Evolutionary conservation across 2,888 invertebrate species (phyloP).

Genomic region (Ecliptopera silaceata): DNA sequence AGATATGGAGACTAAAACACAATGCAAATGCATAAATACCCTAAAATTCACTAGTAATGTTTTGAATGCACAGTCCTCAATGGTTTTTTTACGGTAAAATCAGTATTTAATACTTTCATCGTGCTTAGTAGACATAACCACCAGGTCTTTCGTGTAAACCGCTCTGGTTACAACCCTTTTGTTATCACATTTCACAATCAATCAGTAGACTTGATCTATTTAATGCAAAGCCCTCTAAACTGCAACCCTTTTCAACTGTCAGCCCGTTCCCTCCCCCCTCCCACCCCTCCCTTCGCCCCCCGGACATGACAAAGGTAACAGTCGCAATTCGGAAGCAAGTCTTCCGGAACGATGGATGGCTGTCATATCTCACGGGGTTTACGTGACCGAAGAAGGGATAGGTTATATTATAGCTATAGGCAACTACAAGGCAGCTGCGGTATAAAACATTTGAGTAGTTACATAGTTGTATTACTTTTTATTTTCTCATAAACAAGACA

Average conservation of each 20-base stretch:
- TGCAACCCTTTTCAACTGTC: conserved; percentile 19
- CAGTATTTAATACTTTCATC: too few relatives aligned
- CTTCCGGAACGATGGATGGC: conserved; percentile 20
- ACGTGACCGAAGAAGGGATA: neutral
- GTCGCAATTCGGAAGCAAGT: conserved; percentile 10
- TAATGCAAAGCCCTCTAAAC: conserved; percentile 13
- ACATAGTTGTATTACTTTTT: too few relatives aligned
- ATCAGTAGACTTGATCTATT: conserved; percentile 13
- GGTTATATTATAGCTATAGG: neutral
- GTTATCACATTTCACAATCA: conserved; percentile 8
- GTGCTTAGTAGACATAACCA: neutral
- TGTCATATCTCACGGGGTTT: conserved; percentile 12
- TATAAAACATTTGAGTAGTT: neutral
- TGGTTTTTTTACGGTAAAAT: too few relatives aligned
- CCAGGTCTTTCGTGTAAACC: neutral
- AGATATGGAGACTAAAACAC: too few relatives aligned
- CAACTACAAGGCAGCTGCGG: neutral
- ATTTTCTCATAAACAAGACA: too few relatives aligned
- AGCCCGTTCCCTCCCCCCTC: neutral
- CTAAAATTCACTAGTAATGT: too few relatives aligned
- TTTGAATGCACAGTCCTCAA: too few relatives aligned
- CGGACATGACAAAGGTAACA: neutral
- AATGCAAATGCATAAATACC: too few relatives aligned
- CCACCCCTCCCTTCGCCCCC: neutral
- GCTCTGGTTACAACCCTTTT: conserved; percentile 3